Base-by-base conservation (phyloP, 2,113 vertebrate genomes). In the Hoplias malabaricus region DNA sequence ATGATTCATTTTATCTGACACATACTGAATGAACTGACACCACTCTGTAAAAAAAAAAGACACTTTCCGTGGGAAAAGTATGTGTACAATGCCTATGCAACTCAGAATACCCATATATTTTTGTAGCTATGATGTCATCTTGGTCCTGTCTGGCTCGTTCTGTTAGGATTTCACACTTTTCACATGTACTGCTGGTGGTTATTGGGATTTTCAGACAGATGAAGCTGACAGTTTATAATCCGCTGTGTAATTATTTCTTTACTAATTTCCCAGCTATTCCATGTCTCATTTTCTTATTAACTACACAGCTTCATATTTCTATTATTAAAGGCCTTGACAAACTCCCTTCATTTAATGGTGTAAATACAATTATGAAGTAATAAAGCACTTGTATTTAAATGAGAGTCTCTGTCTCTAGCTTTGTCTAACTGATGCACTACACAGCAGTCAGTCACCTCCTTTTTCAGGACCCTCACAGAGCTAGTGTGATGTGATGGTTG, bases 311-410 rank as follows among this genome's bases (percentile, higher is more conserved):
- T 62, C 31, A 9, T 10, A 4, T n/a, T 6, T 63, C 8, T 21
- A 19, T 12, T 57, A 19, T 12, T 57, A 31, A 5, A 5, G 13
- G 56, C 31, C 16, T 34, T 36, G 19, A 7, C 57, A 33, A 21
- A 33, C 16, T n/a, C 8, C 31, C 34, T 62, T 33, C 4, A 19
- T 61, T 33, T n/a, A 31, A 36, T 36, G 43, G 71, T 25, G 46
- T 40, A 7, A 4, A 7, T 36, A 23, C 7, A 16, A 50, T 34
- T 74, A 54, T 14, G 33, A 53, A 29, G n/a, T n/a, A 75, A 66
- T 75, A 75, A 75, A 75, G 43, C 21, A n/a, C 61, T 65, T 75
- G 59, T 66, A 65, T 63, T 36, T 48, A 36, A 42, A 63, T 6
- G 12, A 12, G 12, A 13, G 27, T 53, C 12, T 16, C 16, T 1